Percentiles rank a stretch among this genome's conserved stretches.
These are phyloP conservation scores for Brenthis ino DNA, from an alignment of 2,888 invertebrate species.

Conservation along the genomic window DNA sequence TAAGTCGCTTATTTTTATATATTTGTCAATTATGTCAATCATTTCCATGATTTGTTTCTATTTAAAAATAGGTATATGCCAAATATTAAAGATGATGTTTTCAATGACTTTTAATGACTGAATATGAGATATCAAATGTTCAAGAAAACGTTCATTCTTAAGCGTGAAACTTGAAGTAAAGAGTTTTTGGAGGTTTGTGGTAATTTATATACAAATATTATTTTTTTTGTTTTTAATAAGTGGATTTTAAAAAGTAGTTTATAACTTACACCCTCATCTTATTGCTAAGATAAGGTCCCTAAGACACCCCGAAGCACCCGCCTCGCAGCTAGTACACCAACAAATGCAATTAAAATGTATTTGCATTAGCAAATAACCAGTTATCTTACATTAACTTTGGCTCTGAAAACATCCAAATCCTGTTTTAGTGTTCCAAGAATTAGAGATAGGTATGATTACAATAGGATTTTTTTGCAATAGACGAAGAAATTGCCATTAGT, in stretches of 20 bases:
- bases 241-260: background rate
- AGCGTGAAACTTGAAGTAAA: too few relatives aligned
- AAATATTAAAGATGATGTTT: too few relatives aligned
- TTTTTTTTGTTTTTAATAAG: too few relatives aligned
- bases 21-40: too few relatives aligned
- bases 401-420: background rate
- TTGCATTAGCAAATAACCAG: constrained; percentile 15
- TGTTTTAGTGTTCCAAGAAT: background rate
- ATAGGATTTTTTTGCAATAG: background rate
- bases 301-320: constrained; percentile 52
- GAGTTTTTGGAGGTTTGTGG: too few relatives aligned
- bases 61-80: too few relatives aligned
- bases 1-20: too few relatives aligned
- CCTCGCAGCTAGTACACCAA: constrained; percentile 30
- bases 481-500: too few relatives aligned
- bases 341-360: constrained; percentile 38
- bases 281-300: constrained; percentile 51
- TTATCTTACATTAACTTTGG: constrained; percentile 21
- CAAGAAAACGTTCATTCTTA: too few relatives aligned
- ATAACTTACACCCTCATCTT: constrained; percentile 10
- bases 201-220: background rate
- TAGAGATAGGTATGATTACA: background rate
- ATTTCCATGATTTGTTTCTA: too few relatives aligned
- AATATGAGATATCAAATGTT: too few relatives aligned
- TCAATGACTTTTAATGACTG: too few relatives aligned